Conservation (phyloP, 2,797 vertebrate genomes). For the Gymnothorax reevesii region DNA sequence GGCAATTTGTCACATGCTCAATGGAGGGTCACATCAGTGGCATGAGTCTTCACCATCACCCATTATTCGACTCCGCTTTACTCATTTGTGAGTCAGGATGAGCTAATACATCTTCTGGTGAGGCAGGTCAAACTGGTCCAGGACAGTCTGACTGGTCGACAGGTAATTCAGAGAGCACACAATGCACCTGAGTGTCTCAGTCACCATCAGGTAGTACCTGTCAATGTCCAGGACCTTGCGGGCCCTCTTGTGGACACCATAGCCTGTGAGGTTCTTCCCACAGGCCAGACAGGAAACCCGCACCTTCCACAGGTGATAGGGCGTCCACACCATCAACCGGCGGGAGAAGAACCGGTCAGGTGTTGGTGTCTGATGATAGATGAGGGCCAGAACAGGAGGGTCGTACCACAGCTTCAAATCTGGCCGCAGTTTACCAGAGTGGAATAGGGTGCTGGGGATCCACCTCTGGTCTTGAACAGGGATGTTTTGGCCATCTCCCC, state of each 20-base stretch:
- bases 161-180: not conserved
- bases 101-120: constrained; percentile 3
- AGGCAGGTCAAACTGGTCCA: constrained; percentile 25
- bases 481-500: too few relatives aligned
- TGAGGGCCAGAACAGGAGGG: too few relatives aligned
- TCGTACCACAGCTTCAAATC: too few relatives aligned
- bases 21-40: not conserved
- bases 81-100: constrained; percentile 23
- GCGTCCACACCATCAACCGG: too few relatives aligned
- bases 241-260: constrained; percentile 24
- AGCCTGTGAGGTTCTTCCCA: not conserved
- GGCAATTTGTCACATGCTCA: not conserved
- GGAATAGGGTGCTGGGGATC: too few relatives aligned
- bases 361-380: too few relatives aligned
- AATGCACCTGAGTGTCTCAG: not conserved
- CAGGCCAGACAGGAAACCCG: too few relatives aligned
- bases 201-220: too few relatives aligned
- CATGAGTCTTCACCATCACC: not conserved
- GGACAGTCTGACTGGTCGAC: constrained; percentile 20
- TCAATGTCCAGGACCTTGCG: not conserved
- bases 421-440: too few relatives aligned
- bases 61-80: not conserved
- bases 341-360: too few relatives aligned
- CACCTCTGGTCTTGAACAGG: too few relatives aligned
- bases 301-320: too few relatives aligned